These are phyloP conservation scores for Pachycephala philippinensis DNA, from an alignment of 2,113 vertebrate genomes.

Conservation along the genomic window DNA sequence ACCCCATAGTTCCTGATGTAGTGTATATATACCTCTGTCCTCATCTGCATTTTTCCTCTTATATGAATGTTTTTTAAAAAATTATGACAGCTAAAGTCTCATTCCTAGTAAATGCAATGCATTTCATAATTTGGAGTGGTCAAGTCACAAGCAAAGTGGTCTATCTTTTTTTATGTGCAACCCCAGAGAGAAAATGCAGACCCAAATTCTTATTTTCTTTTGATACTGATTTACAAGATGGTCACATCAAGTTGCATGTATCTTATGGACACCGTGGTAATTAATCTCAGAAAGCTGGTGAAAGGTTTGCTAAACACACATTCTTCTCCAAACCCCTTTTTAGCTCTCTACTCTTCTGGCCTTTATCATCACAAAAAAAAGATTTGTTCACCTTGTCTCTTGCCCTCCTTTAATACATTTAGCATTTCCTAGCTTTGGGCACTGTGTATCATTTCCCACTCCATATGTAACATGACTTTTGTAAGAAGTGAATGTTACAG, in stretches of 20 bases:
- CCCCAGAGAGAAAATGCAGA: constrained; percentile 72
- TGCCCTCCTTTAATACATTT: background rate
- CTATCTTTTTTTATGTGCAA: background rate
- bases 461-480: background rate
- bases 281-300: constrained; percentile 76
- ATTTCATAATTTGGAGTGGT: background rate
- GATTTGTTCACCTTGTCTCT: background rate
- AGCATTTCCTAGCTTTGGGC: background rate
- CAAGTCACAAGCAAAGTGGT: background rate
- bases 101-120: background rate
- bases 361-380: background rate
- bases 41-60: constrained; percentile 74
- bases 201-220: background rate
- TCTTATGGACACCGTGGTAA: background rate
- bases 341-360: background rate
- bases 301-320: background rate
- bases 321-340: background rate
- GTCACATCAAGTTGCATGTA: constrained; percentile 64
- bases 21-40: background rate
- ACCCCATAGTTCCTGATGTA: constrained; percentile 24
- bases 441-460: background rate
- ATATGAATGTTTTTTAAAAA: background rate
- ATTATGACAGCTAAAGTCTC: background rate
- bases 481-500: background rate
- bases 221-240: background rate